phyloP scores from a whole-genome alignment of 1,140 invertebrate genomes.

The Cyclargus thomasi region DNA sequence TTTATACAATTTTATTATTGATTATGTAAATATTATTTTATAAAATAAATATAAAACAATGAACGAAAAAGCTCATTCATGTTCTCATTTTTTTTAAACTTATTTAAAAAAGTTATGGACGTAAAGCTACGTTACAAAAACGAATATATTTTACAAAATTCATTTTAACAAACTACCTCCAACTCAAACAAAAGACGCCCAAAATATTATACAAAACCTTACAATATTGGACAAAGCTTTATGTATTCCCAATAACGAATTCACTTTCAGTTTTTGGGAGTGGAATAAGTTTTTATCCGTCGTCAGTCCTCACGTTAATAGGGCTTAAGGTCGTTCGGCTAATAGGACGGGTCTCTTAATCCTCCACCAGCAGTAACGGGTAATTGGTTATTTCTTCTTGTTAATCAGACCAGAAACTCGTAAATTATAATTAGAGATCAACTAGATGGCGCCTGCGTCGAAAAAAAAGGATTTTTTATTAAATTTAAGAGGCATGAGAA shows the following conservation, averaged over 20 bases:
- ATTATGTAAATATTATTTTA: no score
- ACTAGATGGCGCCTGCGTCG: neutral
- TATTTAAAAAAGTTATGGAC: no score
- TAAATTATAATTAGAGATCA: neutral
- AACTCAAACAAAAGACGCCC: neutral
- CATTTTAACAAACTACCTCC: neutral
- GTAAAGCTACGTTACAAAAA: no score
- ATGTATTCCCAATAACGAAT: neutral
- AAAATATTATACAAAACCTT: neutral
- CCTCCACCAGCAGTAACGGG: neutral
- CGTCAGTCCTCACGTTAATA: neutral
- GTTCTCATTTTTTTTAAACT: no score
- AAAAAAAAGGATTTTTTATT: no score
- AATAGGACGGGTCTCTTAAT: neutral
- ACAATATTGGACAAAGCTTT: neutral
- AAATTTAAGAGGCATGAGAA: no score
- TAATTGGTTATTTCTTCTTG: neutral
- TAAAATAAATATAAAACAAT: no score
- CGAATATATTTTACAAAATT: neutral
- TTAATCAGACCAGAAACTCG: neutral
- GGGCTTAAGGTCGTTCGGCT: neutral
- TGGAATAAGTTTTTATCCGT: neutral
- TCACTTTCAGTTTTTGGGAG: neutral
- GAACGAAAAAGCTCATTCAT: no score
- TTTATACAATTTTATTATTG: no score